These are phyloP conservation scores for Actenoides lindsayi DNA, from an alignment of 2,113 vertebrate species.

Conservation along the genomic window DNA sequence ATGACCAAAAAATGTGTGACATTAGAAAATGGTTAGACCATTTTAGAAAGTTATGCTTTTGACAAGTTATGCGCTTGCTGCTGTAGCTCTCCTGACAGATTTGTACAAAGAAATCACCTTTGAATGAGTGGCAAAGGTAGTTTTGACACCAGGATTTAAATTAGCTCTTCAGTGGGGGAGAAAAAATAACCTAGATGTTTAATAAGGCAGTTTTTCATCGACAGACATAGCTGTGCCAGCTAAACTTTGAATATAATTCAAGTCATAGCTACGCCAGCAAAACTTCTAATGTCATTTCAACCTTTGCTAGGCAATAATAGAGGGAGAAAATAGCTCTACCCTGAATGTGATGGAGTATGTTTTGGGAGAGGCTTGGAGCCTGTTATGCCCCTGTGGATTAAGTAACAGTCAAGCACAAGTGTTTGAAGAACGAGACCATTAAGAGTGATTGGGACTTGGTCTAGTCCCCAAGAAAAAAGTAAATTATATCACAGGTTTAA, in stretches of 20 bases:
- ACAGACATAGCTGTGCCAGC: neutral
- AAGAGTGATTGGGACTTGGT: neutral
- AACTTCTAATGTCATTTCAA: neutral
- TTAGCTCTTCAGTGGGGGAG: neutral
- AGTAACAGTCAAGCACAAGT: neutral
- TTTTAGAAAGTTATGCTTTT: neutral
- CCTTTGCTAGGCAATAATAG: neutral
- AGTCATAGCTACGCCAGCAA: neutral
- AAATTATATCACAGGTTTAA: neutral
- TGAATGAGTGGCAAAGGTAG: neutral
- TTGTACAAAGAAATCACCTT: neutral
- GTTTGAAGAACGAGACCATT: neutral
- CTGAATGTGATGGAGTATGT: neutral
- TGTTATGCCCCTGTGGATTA: neutral
- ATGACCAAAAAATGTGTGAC: accelerated
- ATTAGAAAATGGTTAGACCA: accelerated
- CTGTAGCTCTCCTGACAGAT: neutral
- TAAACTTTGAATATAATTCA: neutral
- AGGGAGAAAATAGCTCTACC: neutral
- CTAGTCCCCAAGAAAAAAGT: neutral
- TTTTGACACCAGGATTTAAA: neutral
- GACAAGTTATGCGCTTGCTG: neutral
- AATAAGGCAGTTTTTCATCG: neutral
- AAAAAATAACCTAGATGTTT: neutral
- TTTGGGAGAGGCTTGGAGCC: neutral